These are phyloP conservation scores for Homalodisca vitripennis DNA, from an alignment of 1,140 invertebrate species.

Conservation along the genomic window DNA sequence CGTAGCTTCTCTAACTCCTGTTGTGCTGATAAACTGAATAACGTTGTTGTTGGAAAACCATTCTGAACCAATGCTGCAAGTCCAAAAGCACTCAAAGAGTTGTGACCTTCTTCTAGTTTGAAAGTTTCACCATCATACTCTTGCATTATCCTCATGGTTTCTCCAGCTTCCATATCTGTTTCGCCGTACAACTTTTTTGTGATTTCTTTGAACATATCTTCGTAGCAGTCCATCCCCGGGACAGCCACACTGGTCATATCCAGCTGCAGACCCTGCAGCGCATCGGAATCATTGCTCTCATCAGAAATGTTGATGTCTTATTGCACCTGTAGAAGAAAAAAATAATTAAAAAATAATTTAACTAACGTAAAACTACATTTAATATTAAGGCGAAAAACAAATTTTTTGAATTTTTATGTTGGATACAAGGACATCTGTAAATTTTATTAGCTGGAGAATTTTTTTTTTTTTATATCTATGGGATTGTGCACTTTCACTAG, in stretches of 20 bases:
- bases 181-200: conserved; percentile 87
- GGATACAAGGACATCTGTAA: no score
- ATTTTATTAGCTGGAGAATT: no score
- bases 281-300: background rate
- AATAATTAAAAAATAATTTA: no score
- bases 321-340: no score
- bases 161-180: conserved; percentile 57
- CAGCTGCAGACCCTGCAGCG: background rate
- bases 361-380: no score
- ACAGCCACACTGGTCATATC: conserved; percentile 15
- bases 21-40: background rate
- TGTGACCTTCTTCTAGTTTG: conserved; percentile 61
- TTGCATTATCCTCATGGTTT: conserved; percentile 48
- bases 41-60: conserved; percentile 58
- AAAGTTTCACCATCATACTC: conserved; percentile 49
- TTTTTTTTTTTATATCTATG: no score
- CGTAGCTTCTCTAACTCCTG: conserved; percentile 16
- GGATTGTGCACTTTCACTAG: no score
- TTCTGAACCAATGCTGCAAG: conserved; percentile 70
- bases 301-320: background rate
- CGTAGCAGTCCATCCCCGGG: conserved; percentile 58
- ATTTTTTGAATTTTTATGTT: no score
- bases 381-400: no score
- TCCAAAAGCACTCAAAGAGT: conserved; percentile 62
- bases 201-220: conserved; percentile 84